Conservation (phyloP, 2,888 invertebrate genomes). For the Neuroscelio doddi region DNA sequence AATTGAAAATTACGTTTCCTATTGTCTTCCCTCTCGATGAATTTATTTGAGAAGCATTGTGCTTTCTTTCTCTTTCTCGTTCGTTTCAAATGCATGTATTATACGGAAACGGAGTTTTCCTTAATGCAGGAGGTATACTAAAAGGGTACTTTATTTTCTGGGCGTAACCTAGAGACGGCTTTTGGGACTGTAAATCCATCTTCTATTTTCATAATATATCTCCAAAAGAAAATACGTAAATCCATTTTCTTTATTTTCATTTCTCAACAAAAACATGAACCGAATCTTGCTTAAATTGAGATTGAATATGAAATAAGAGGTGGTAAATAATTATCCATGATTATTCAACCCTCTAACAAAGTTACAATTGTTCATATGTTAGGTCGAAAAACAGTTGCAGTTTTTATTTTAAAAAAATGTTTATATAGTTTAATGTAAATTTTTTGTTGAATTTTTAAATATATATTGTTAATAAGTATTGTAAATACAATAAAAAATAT, state of each 20-base stretch:
- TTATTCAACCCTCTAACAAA: too few species aligned
- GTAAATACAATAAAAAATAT: too few species aligned
- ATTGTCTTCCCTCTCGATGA: slow-evolving; percentile 2
- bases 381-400: too few species aligned
- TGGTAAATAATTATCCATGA: neutral
- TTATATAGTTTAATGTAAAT: too few species aligned
- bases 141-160: slow-evolving; percentile 43
- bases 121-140: slow-evolving; percentile 37
- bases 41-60: slow-evolving; percentile 1
- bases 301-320: neutral
- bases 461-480: too few species aligned
- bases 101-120: slow-evolving; percentile 32
- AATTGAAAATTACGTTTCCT: slow-evolving; percentile 5
- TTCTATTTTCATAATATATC: slow-evolving; percentile 34
- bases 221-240: slow-evolving; percentile 26
- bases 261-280: neutral
- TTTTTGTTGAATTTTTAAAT: too few species aligned
- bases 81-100: slow-evolving; percentile 38
- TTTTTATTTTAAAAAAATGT: too few species aligned
- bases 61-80: slow-evolving; percentile 9
- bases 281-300: neutral
- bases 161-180: slow-evolving; percentile 34
- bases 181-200: slow-evolving; percentile 24
- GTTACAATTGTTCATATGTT: too few species aligned
- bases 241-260: slow-evolving; percentile 6